Conservation (phyloP, 2,797 vertebrate species). For the Mycteria americana region DNA sequence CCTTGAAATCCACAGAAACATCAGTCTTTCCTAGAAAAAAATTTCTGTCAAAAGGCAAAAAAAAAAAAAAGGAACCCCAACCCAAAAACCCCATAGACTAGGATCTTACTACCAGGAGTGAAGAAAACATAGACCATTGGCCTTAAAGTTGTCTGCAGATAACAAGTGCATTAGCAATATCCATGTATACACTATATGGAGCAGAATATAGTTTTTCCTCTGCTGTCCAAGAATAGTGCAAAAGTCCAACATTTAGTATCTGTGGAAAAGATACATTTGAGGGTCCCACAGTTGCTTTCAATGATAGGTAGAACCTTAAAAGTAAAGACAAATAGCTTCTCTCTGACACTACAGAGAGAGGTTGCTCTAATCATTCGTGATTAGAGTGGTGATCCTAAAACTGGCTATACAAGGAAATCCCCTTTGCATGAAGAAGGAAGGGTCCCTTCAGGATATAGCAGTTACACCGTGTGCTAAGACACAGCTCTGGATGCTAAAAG, state of each 20-base stretch:
- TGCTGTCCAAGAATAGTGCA: background rate
- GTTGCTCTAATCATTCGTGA: background rate
- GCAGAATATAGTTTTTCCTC: background rate
- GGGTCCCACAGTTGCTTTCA: background rate
- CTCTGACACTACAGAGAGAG: background rate
- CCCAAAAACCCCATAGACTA: rapidly evolving
- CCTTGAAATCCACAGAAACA: background rate
- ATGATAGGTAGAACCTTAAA: background rate
- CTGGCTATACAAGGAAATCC: background rate
- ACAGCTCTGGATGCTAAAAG: background rate
- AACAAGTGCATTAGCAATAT: background rate
- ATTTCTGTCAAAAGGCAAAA: background rate
- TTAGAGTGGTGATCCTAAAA: background rate
- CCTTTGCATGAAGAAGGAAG: background rate
- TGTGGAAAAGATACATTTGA: background rate
- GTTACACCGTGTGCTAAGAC: background rate
- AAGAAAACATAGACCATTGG: background rate
- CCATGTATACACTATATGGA: background rate
- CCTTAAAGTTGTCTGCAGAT: background rate
- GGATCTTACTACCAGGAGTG: background rate
- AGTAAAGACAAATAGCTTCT: background rate
- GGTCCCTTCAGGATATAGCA: background rate
- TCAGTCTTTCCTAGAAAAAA: background rate
- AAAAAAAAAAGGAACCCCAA: background rate
- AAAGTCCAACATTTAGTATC: background rate